phyloP scores from a whole-genome alignment of 35 echinoderm and acorn worm genomes.

The Acanthaster planci region DNA sequence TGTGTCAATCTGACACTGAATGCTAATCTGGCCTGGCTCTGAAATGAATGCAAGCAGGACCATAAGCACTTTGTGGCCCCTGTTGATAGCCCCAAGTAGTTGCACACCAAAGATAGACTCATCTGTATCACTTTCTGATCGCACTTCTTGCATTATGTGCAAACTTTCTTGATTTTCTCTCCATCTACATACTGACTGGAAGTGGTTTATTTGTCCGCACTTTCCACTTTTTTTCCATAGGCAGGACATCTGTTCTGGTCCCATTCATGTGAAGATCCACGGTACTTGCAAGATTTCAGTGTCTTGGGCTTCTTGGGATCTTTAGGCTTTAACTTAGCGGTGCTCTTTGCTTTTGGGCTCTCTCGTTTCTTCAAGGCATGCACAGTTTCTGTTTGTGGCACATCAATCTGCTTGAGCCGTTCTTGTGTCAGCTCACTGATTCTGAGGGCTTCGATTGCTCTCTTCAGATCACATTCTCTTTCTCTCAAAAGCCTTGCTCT shows the following conservation, averaged over 20 bases:
- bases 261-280: no score
- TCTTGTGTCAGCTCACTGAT: constrained; percentile 42
- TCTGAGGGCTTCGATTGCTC: constrained; percentile 26
- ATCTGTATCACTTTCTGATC: no score
- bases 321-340: background rate
- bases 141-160: no score
- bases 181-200: no score
- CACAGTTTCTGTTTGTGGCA: background rate
- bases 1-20: constrained; percentile 40
- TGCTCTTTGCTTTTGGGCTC: background rate
- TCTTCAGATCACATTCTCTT: constrained; percentile 35
- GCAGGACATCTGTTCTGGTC: no score
- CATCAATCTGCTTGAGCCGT: constrained; percentile 20
- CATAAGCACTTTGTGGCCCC: background rate
- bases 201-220: no score
- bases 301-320: no score
- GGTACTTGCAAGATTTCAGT: no score
- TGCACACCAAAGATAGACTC: background rate
- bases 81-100: constrained; percentile 14
- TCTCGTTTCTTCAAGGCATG: background rate
- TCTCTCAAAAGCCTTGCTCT: constrained; percentile 46
- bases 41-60: background rate
- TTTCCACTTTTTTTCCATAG: no score
- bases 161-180: no score
- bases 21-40: background rate